Evolutionary conservation across 2,888 invertebrate species (phyloP).

Genomic region (Campopleginae sp.): DNA sequence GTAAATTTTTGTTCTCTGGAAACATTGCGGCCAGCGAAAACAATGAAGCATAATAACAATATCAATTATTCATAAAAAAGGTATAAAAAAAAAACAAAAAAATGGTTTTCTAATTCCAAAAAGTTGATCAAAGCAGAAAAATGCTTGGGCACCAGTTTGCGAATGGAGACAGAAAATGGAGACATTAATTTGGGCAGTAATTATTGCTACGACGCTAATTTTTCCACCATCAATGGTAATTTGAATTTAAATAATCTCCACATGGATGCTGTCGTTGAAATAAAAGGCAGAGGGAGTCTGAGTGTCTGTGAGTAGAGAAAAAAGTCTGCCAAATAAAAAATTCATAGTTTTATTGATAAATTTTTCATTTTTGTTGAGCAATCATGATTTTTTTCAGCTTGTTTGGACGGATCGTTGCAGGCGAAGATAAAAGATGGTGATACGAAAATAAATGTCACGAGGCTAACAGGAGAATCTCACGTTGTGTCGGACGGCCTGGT

Average conservation of each 20-base stretch:
- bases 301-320: slow-evolving; percentile 67
- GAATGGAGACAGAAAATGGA: slow-evolving; percentile 70
- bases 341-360: too few relatives aligned
- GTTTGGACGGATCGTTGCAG: slow-evolving; percentile 81
- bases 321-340: too few relatives aligned
- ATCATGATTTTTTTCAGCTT: slow-evolving; percentile 73
- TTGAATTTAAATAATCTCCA: slow-evolving; percentile 71
- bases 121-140: slow-evolving; percentile 70
- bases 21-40: neutral
- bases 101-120: neutral
- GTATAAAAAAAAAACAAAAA: neutral
- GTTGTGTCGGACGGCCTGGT: slow-evolving; percentile 77
- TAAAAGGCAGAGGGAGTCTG: slow-evolving; percentile 67
- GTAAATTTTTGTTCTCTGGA: slow-evolving; percentile 44
- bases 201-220: slow-evolving; percentile 70
- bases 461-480: slow-evolving; percentile 78
- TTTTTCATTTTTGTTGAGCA: neutral
- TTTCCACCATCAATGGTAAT: slow-evolving; percentile 68
- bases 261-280: slow-evolving; percentile 70
- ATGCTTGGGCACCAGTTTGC: slow-evolving; percentile 69
- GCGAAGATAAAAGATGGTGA: slow-evolving; percentile 76
- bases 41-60: too few relatives aligned
- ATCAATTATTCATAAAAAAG: neutral
- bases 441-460: slow-evolving; percentile 80
- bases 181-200: slow-evolving; percentile 71